Percentiles rank a stretch among this genome's conserved stretches.
phyloP scores from a whole-genome alignment of 2,113 vertebrate genomes.

The Elanoides forficatus region DNA sequence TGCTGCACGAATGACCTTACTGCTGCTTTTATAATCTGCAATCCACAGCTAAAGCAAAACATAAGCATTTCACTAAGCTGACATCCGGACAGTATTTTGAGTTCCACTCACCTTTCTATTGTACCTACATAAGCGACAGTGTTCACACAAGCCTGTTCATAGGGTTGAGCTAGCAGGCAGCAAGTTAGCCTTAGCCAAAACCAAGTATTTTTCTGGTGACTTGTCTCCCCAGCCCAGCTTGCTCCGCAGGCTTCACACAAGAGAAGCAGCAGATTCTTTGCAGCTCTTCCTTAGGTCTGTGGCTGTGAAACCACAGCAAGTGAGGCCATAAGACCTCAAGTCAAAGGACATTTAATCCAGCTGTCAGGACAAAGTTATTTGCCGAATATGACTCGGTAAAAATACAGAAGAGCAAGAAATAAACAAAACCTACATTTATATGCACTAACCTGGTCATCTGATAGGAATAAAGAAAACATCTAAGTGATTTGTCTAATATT shows the following conservation, averaged over 20 bases:
- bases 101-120: neutral
- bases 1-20: neutral
- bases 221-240: neutral
- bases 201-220: neutral
- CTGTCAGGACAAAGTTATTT: neutral
- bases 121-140: accelerated
- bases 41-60: neutral
- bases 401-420: neutral
- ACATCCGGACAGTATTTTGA: neutral
- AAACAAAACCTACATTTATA: neutral
- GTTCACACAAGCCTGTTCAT: neutral
- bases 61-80: neutral
- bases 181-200: neutral
- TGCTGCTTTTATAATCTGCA: neutral
- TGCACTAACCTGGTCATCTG: neutral
- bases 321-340: neutral
- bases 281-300: neutral
- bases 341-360: neutral
- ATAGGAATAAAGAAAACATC: neutral
- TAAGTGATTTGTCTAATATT: neutral
- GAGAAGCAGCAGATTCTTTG: neutral
- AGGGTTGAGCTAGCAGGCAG: neutral
- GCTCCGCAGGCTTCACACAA: neutral
- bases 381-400: neutral
- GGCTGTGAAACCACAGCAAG: neutral